Conservation (phyloP, 2,888 invertebrate species). For the Lordiphosa fenestrarum region DNA sequence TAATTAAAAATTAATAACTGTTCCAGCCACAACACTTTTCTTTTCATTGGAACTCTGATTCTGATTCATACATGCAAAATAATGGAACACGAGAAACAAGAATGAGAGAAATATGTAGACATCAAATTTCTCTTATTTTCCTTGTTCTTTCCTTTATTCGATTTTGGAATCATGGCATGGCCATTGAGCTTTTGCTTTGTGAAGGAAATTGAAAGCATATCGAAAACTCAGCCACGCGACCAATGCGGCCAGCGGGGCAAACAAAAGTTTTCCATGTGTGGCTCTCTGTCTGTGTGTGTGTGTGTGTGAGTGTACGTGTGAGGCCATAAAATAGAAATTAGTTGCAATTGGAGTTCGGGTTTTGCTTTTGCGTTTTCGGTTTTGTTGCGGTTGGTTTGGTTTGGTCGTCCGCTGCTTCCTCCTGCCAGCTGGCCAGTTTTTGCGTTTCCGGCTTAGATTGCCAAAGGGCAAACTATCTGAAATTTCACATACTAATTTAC, state of each 20-base stretch:
- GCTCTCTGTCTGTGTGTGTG: neutral
- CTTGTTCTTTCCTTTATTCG: conserved; percentile 18
- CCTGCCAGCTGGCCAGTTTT: conserved; percentile 12
- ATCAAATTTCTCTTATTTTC: conserved; percentile 8
- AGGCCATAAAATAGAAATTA: conserved; percentile 69
- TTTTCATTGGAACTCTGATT: neutral
- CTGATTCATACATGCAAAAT: too few species aligned
- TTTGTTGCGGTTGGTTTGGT: conserved; percentile 59
- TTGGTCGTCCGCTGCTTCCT: conserved; percentile 20
- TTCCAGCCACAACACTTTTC: neutral
- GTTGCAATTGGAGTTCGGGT: conserved; percentile 70
- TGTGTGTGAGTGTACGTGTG: neutral
- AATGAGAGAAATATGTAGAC: conserved; percentile 26
- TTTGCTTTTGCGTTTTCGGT: conserved; percentile 65
- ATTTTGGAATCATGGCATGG: conserved; percentile 7
- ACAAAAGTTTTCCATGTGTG: conserved; percentile 44
- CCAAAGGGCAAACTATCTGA: conserved; percentile 59
- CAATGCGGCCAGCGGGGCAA: conserved; percentile 58
- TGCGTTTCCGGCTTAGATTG: conserved; percentile 56
- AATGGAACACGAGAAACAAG: neutral
- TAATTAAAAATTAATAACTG: neutral
- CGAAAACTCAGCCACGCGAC: conserved; percentile 58
- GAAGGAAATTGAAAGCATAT: conserved; percentile 70
- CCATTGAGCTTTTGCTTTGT: conserved; percentile 34
- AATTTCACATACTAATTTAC: conserved; percentile 65